Percentiles rank a stretch among this genome's conserved stretches.
Conservation (phyloP, 2,113 vertebrate species). For the Lates calcarifer region DNA sequence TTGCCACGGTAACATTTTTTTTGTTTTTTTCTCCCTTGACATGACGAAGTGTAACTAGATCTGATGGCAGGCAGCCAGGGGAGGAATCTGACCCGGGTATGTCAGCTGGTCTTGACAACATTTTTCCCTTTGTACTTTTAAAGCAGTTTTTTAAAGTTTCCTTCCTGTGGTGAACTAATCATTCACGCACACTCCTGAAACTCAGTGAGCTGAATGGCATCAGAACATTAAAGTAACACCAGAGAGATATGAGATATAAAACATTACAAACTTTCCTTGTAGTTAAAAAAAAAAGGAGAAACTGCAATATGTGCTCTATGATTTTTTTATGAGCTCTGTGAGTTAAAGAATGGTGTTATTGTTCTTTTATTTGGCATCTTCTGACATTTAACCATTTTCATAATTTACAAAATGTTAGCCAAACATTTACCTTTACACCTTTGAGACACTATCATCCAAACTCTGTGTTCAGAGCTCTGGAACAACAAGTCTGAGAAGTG, state of each 20-base stretch:
- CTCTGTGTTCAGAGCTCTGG: not conserved
- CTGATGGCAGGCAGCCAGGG: not conserved
- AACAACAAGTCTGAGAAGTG: not conserved
- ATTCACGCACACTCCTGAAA: not conserved
- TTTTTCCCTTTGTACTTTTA: not conserved
- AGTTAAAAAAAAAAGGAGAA: not conserved
- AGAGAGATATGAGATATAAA: not conserved
- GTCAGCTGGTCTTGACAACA: not conserved
- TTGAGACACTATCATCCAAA: not conserved
- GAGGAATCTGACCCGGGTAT: not conserved
- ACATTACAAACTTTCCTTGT: not conserved
- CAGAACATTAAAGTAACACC: not conserved
- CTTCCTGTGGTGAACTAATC: too few species aligned
- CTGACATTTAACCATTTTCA: not conserved
- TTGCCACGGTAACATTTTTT: slow-evolving; percentile 65
- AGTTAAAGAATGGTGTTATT: not conserved
- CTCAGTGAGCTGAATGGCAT: not conserved
- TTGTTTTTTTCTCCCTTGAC: slow-evolving; percentile 17
- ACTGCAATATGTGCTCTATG: not conserved
- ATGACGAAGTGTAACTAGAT: slow-evolving; percentile 48
- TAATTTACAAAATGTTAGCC: not conserved
- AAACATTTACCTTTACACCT: not conserved
- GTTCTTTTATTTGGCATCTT: not conserved
- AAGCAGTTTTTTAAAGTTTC: slow-evolving; percentile 9
- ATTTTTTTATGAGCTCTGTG: not conserved